Conservation (phyloP, 2,113 vertebrate genomes). For the Chloebia gouldiae region DNA sequence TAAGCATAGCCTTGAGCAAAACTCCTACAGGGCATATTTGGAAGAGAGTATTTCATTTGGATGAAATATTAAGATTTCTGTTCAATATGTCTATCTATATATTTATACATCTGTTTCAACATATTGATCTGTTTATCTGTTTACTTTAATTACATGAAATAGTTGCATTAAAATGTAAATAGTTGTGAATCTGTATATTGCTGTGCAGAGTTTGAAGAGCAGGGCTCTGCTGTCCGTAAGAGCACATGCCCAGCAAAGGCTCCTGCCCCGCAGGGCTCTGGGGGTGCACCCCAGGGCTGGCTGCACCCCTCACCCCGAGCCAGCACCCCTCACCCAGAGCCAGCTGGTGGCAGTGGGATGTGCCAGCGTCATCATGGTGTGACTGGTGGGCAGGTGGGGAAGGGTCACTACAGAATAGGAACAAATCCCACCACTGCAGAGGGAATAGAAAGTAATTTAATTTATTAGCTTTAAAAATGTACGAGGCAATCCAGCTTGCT, state of each 20-base stretch:
- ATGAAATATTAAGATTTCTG: constrained; percentile 73
- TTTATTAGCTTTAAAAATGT: background rate
- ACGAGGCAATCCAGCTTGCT: background rate
- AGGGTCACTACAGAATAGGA: background rate
- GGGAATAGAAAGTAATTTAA: background rate
- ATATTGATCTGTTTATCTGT: constrained; percentile 79
- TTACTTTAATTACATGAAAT: constrained; percentile 73
- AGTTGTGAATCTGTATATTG: constrained; percentile 28
- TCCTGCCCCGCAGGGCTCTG: background rate
- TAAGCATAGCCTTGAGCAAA: constrained; percentile 86
- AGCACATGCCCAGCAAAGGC: background rate
- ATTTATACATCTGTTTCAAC: constrained; percentile 78
- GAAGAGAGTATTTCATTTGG: constrained; percentile 77
- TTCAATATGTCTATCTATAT: constrained; percentile 72
- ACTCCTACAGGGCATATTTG: constrained; percentile 77
- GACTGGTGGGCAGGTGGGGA: fast-evolving
- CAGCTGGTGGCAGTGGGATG: background rate
- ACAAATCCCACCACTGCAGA: background rate
- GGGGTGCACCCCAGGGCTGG: background rate
- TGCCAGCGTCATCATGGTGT: fast-evolving
- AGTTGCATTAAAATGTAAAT: constrained; percentile 71
- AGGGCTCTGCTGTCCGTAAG: background rate
- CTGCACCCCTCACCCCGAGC: background rate
- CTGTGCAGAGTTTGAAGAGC: constrained; percentile 5
- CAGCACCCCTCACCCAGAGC: fast-evolving